These are phyloP conservation scores for Hylaea fasciaria DNA, from an alignment of 2,888 invertebrate genomes.

Conservation along the genomic window DNA sequence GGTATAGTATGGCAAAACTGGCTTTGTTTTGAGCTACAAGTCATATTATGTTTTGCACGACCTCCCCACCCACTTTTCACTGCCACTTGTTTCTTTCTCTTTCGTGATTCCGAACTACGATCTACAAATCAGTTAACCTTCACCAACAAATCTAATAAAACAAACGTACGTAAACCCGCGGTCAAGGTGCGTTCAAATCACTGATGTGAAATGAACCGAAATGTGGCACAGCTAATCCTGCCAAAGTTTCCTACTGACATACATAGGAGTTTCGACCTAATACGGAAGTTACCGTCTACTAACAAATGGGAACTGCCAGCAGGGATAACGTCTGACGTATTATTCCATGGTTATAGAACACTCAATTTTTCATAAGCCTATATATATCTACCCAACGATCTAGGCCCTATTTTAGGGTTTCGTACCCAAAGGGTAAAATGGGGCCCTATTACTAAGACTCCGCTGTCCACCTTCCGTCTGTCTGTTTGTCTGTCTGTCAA, in stretches of 20 bases:
- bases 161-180: conserved; percentile 37
- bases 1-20: too few species aligned
- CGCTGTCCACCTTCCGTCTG: too few species aligned
- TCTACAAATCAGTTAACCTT: conserved; percentile 17
- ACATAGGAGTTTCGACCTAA: conserved; percentile 14
- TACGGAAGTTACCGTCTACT: conserved; percentile 12
- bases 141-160: conserved; percentile 33
- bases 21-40: too few species aligned
- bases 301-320: conserved; percentile 4
- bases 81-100: too few species aligned
- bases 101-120: conserved; percentile 15
- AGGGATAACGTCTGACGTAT: neutral
- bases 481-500: too few species aligned
- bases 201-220: conserved; percentile 50
- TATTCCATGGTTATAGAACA: neutral
- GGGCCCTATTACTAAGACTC: too few species aligned
- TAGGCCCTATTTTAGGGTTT: too few species aligned
- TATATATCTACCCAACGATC: too few species aligned
- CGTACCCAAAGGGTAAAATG: too few species aligned
- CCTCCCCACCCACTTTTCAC: too few species aligned
- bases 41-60: too few species aligned
- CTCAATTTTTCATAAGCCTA: neutral
- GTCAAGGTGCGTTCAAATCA: conserved; percentile 52
- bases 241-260: conserved; percentile 40
- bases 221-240: conserved; percentile 52